phyloP scores from a whole-genome alignment of 2,888 invertebrate species.

The Flabesymbios commensalis region DNA sequence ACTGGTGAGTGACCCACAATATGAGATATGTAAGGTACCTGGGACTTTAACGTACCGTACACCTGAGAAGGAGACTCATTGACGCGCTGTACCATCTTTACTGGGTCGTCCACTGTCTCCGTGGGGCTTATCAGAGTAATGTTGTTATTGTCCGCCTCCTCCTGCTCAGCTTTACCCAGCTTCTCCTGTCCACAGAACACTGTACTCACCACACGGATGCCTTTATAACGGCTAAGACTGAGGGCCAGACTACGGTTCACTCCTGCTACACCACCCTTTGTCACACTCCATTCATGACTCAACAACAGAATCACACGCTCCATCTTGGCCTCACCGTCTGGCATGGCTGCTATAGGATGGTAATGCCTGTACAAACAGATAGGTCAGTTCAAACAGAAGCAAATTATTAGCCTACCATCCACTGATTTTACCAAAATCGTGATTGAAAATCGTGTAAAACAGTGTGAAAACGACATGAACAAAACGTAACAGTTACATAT shows the following conservation, averaged over 20 bases:
- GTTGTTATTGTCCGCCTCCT: constrained; percentile 10
- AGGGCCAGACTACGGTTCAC: constrained; percentile 26
- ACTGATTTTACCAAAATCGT: no score
- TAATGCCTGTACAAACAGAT: no score
- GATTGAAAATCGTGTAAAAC: no score
- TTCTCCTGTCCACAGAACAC: constrained; percentile 5
- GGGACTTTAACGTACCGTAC: neutral
- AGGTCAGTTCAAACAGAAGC: no score
- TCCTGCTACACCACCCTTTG: constrained; percentile 20
- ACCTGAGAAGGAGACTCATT: constrained; percentile 12
- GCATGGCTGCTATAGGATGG: no score
- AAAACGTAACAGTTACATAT: no score
- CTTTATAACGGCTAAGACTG: constrained; percentile 17
- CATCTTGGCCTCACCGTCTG: no score
- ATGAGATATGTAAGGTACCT: constrained; percentile 18
- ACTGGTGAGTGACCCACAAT: constrained; percentile 35
- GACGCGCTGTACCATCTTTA: constrained; percentile 8
- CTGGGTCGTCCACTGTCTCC: neutral
- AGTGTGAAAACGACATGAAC: no score
- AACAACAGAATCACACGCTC: constrained; percentile 22
- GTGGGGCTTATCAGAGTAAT: constrained; percentile 21
- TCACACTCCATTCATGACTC: constrained; percentile 18
- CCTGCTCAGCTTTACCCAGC: neutral
- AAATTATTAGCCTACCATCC: no score
- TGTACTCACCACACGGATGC: constrained; percentile 21